Evolutionary conservation across 2,797 vertebrate species (phyloP), one percentile per base, ranked within the genome.

Genomic region (Danionella dracula): DNA sequence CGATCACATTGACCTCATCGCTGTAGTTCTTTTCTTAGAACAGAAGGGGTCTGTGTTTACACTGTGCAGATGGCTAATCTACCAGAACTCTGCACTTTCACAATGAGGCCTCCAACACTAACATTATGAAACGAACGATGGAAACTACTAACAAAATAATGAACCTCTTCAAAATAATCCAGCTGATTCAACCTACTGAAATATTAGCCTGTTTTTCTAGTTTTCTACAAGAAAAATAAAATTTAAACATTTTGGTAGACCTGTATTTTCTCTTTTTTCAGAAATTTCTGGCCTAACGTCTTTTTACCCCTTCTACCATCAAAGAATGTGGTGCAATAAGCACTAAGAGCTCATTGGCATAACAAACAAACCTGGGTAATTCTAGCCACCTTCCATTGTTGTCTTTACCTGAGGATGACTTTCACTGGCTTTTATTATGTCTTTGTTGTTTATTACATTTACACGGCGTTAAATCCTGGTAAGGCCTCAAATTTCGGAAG

Each of bases 61-160:
- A 83, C 75, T 86, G 81, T 19, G 77, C 82, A 86, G 83, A 87
- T 86, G 86, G 84, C 75, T 88, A 86, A 89, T 87, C 83, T 85
- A 87, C 82, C 55, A 56, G 64, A 54, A 73, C 80, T 81, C 83
- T 61, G 59, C 61, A 63, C 83, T 89, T 87, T 86, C 84, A 88
- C 84, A 83, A 60, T 79, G 77, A 68, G 74, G 37, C 17, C 66
- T 90, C 89, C 89, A 90, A 91, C 72, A 89, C 88, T 85, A 91
- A 91, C 85, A 91, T 90, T 90, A 86, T 89, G 85, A 88, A 90
- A 87, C 75, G 82, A 86, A 84, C 76, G 35, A 88, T 86, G 82
- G 80, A 88, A 90, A 90, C 90, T 90, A 89, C 90, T 89, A 85
- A 80, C 82, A 87, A 90, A 90, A 91, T 87, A 91, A 72, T 82